These are phyloP conservation scores for Limulus polyphemus DNA, from an alignment of 2,888 invertebrate genomes.

Conservation along the genomic window DNA sequence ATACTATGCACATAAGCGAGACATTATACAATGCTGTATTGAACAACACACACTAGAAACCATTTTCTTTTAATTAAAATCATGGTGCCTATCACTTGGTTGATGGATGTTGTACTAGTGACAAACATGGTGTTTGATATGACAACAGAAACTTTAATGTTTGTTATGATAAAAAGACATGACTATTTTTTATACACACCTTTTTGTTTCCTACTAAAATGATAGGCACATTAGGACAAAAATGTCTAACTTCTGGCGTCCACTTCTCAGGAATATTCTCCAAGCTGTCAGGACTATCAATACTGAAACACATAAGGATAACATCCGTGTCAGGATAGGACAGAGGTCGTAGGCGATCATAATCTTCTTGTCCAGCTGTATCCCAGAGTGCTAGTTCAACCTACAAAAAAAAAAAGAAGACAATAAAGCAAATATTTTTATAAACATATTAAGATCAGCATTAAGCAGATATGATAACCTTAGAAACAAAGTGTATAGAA, in stretches of 20 bases:
- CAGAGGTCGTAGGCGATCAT: constrained; percentile 40
- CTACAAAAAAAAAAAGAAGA: constrained; percentile 26
- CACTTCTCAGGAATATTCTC: constrained; percentile 47
- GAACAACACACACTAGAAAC: too few relatives aligned
- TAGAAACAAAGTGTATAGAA: too few relatives aligned
- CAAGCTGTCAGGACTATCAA: constrained; percentile 45
- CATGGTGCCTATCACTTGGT: too few relatives aligned
- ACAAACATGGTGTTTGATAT: background rate
- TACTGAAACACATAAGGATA: constrained; percentile 46
- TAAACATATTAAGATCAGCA: too few relatives aligned
- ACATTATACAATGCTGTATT: too few relatives aligned
- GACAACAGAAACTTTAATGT: too few relatives aligned
- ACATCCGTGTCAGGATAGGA: constrained; percentile 46
- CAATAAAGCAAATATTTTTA: too few relatives aligned
- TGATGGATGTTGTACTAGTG: too few relatives aligned
- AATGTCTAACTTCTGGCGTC: constrained; percentile 45
- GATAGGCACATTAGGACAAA: constrained; percentile 47
- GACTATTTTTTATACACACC: constrained; percentile 5
- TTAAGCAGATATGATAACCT: too few relatives aligned
- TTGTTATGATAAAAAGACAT: too few relatives aligned
- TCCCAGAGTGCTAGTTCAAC: constrained; percentile 38
- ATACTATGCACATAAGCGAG: too few relatives aligned
- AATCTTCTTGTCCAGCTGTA: constrained; percentile 42
- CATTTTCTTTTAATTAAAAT: too few relatives aligned
- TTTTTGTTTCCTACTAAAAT: constrained; percentile 46